phyloP scores from a whole-genome alignment of 1,140 invertebrate genomes.

The Homalodisca vitripennis region DNA sequence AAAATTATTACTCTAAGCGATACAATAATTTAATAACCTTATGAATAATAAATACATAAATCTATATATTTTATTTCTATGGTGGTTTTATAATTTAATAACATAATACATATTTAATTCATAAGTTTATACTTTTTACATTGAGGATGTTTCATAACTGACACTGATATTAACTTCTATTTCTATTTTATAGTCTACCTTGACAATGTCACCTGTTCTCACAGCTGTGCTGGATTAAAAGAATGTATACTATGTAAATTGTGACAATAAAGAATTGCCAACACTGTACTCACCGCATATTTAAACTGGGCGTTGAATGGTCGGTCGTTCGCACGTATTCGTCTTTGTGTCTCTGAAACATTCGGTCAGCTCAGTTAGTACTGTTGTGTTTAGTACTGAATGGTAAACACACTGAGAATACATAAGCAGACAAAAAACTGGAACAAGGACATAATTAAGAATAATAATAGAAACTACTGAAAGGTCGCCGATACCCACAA shows the following conservation, averaged over 20 bases:
- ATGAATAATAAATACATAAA: no score
- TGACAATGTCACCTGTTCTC: conserved; percentile 25
- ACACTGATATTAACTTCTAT: neutral
- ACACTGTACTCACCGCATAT: conserved; percentile 87
- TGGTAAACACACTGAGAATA: no score
- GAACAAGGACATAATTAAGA: no score
- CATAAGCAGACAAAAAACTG: no score
- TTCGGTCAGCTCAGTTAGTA: no score
- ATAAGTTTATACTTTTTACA: neutral
- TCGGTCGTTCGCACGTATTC: conserved; percentile 94
- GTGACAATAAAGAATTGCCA: conserved; percentile 13
- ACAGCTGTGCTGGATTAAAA: neutral
- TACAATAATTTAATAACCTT: no score
- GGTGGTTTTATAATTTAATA: no score
- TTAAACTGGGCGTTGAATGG: conserved; percentile 93
- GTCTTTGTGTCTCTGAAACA: conserved; percentile 88
- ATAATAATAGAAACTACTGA: no score
- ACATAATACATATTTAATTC: neutral
- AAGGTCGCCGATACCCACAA: no score
- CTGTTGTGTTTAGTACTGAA: no score
- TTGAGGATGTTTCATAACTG: neutral
- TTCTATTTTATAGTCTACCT: neutral
- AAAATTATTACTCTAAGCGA: no score
- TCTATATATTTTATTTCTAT: no score
- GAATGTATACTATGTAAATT: neutral